Percentiles rank a stretch among this genome's conserved stretches.
phyloP scores from a whole-genome alignment of 2,888 invertebrate species.

The Mylabris sibirica region DNA sequence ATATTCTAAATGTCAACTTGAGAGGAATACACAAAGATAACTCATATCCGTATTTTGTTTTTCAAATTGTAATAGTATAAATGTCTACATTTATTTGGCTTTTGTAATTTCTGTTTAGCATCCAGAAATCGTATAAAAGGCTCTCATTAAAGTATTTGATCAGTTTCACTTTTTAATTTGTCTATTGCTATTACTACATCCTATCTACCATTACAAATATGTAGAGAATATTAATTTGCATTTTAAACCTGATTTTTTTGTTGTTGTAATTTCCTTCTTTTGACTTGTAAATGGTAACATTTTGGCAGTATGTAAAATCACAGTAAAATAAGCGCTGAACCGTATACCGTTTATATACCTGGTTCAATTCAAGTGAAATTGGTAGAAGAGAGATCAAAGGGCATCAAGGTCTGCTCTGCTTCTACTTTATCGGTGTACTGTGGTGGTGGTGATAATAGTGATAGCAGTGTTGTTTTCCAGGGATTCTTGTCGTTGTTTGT shows the following conservation, averaged over 20 bases:
- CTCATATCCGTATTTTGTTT: slow-evolving; percentile 5
- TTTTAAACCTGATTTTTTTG: slow-evolving; percentile 6
- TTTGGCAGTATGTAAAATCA: slow-evolving; percentile 25
- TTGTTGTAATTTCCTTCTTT: slow-evolving; percentile 11
- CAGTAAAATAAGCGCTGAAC: slow-evolving; percentile 31
- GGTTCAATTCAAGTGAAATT: slow-evolving; percentile 43
- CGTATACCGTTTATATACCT: slow-evolving; percentile 37
- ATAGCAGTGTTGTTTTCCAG: slow-evolving; percentile 32
- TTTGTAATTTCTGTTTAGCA: slow-evolving; percentile 22
- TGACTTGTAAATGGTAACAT: background rate
- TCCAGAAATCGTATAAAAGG: slow-evolving; percentile 29
- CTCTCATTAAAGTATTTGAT: slow-evolving; percentile 24
- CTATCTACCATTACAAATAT: background rate
- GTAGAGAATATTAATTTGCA: background rate
- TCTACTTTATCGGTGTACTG: slow-evolving; percentile 35
- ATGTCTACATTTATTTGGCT: slow-evolving; percentile 18
- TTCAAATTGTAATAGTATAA: slow-evolving; percentile 5
- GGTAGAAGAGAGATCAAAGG: slow-evolving; percentile 45
- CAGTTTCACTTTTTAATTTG: slow-evolving; percentile 29
- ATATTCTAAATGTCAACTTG: slow-evolving; percentile 7
- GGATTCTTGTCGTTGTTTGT: slow-evolving; percentile 37
- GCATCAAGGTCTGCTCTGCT: slow-evolving; percentile 28
- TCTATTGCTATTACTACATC: background rate
- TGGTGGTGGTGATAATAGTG: background rate
- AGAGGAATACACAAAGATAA: slow-evolving; percentile 12